Evolutionary conservation across 2,797 vertebrate genomes (phyloP), one percentile per base, ranked within the genome.

Genomic region (Clarias pachynema): DNA sequence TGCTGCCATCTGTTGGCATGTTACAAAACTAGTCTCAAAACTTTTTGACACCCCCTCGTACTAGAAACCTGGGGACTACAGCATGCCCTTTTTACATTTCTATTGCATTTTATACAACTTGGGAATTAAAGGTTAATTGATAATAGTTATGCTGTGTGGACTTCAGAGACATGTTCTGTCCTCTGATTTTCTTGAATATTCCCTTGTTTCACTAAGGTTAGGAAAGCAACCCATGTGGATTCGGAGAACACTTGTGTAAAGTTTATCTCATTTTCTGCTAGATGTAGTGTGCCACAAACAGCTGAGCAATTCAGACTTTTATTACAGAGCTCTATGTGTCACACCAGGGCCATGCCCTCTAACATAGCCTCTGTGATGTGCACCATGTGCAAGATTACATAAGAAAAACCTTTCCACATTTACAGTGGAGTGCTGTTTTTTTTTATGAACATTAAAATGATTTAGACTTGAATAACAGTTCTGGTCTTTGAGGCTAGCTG

Each of bases 181-280:
- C 84, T 73, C 95, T 22, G 24, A 26, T 12, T 53, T n/a, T 24
- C 70, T 85, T 95, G 81, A 96, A 95, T 29, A 93, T 96, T 74
- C 93, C 95, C 0, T 95, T 2, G 81, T 96, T 44, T 96, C 92
- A 93, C 5, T 95, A 95, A 86, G 96, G 95, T 89, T 96, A 95
- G 95, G 93, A 96, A 86, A 95, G 92, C 88, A 96, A 95, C 84
- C 95, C 95, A 2, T 95, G 95, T 95, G 90, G 92, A 4, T 90
- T 96, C 66, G 93, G 94, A 20, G 92, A 91, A 79, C 63, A 84
- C 0, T 85, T 94, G 10, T 95, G 95, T 88, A 95, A 95, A 84
- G 86, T 91, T 29, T 95, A 96, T 90, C 95, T 96, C 86, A 95
- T 95, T 94, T 81, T 95, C 29, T 89, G 94, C 5, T 95, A 95